phyloP scores from a whole-genome alignment of 2,797 vertebrate species.

The Glossophaga mutica region DNA sequence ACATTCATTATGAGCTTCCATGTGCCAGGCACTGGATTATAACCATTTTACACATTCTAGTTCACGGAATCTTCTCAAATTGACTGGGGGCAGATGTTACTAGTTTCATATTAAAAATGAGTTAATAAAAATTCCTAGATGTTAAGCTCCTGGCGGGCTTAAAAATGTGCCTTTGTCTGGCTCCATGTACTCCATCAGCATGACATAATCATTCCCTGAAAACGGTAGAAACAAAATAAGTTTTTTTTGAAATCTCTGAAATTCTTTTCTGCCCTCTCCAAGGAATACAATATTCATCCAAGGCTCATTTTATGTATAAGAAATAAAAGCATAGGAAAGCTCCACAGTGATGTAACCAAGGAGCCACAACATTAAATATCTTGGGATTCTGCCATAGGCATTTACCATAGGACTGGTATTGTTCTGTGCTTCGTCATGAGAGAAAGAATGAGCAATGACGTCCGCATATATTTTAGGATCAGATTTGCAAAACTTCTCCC shows the following conservation, averaged over 20 bases:
- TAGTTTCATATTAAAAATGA: not conserved
- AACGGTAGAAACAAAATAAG: not conserved
- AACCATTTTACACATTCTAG: conserved; percentile 24
- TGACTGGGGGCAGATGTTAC: conserved; percentile 10
- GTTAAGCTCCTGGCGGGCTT: not conserved
- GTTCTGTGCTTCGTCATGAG: conserved; percentile 39
- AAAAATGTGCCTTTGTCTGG: not conserved
- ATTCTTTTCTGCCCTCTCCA: conserved; percentile 41
- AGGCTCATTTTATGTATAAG: conserved; percentile 30
- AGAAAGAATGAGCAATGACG: conserved; percentile 32
- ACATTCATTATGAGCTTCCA: not conserved
- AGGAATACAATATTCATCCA: conserved; percentile 11
- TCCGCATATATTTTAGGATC: not conserved
- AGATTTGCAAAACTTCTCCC: not conserved
- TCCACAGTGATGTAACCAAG: not conserved
- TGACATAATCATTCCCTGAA: not conserved
- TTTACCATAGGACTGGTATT: not conserved
- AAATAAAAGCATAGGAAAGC: conserved; percentile 19
- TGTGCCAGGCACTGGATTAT: conserved; percentile 19
- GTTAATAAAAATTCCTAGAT: not conserved
- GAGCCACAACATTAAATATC: conserved; percentile 24
- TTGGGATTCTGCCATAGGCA: conserved; percentile 37
- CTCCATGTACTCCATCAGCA: not conserved
- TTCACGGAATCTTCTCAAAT: conserved; percentile 20
- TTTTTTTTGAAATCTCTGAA: not conserved